Conservation (phyloP, 2,888 invertebrate species). For the Atherix ibis region DNA sequence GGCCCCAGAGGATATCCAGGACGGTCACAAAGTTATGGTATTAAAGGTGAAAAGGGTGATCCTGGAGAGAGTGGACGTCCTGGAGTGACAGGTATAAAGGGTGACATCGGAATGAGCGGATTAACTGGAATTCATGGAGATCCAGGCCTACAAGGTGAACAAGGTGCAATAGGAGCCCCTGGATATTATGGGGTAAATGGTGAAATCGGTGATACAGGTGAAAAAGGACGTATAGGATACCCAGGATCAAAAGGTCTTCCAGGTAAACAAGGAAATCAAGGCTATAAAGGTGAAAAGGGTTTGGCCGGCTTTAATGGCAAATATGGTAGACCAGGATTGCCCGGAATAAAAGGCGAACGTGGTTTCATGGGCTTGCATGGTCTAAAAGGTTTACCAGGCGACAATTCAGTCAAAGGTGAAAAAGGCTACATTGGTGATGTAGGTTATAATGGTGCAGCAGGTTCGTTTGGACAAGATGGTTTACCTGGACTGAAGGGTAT, state of each 20-base stretch:
- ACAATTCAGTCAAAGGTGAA: slow-evolving; percentile 42
- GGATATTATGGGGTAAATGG: slow-evolving; percentile 9
- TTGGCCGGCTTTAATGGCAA: slow-evolving; percentile 18
- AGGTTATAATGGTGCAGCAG: slow-evolving; percentile 34
- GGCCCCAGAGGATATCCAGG: slow-evolving; percentile 43
- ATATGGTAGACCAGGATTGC: slow-evolving; percentile 4
- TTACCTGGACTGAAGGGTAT: slow-evolving; percentile 41
- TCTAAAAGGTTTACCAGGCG: slow-evolving; percentile 34
- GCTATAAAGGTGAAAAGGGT: slow-evolving; percentile 23
- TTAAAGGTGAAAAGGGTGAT: slow-evolving; percentile 39
- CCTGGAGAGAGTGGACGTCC: slow-evolving; percentile 30
- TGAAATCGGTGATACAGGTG: slow-evolving; percentile 31
- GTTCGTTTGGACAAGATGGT: slow-evolving; percentile 21
- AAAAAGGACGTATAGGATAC: slow-evolving; percentile 26
- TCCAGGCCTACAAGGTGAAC: slow-evolving; percentile 36
- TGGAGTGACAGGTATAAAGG: slow-evolving; percentile 35
- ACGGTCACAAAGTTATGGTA: no score
- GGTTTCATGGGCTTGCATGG: slow-evolving; percentile 37
- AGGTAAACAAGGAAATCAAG: slow-evolving; percentile 15
- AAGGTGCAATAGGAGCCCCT: slow-evolving; percentile 33
- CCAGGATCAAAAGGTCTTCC: slow-evolving; percentile 11
- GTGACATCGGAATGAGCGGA: slow-evolving; percentile 34
- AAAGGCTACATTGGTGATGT: slow-evolving; percentile 43
- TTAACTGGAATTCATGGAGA: slow-evolving; percentile 38
- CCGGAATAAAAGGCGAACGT: slow-evolving; percentile 21